Conservation (phyloP, 2,888 invertebrate species). For the Lamellibrachia satsuma region DNA sequence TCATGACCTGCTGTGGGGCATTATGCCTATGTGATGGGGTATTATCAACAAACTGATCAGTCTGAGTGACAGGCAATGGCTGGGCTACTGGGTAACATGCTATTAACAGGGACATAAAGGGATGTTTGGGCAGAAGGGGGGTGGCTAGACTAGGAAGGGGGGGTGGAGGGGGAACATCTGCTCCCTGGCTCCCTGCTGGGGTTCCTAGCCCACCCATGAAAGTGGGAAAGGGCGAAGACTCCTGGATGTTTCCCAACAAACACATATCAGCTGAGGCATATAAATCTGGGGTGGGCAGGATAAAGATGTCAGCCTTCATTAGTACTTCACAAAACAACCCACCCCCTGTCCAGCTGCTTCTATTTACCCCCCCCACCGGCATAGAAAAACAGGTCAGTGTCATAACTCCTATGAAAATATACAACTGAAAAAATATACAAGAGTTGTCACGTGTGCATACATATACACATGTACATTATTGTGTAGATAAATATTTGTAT, state of each 20-base stretch:
- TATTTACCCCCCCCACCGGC: background rate
- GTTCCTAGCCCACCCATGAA: constrained; percentile 9
- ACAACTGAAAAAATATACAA: background rate
- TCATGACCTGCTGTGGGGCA: background rate
- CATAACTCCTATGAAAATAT: background rate
- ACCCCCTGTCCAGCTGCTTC: background rate
- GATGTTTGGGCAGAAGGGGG: constrained; percentile 18
- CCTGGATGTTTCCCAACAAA: background rate
- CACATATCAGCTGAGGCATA: background rate
- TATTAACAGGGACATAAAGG: background rate
- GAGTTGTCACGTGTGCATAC: background rate
- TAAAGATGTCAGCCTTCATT: background rate
- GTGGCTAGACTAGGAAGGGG: background rate
- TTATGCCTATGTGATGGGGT: constrained; percentile 25
- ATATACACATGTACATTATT: background rate
- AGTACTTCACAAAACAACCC: background rate
- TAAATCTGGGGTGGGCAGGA: background rate
- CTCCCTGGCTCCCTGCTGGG: background rate
- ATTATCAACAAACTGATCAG: constrained; percentile 24
- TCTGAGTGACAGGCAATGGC: constrained; percentile 18
- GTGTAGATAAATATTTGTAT: background rate
- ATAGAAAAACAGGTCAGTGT: background rate
- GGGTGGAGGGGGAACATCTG: background rate
- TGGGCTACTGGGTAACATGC: constrained; percentile 14
- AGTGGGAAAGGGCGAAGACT: background rate